Percentiles rank a stretch among this genome's conserved stretches.
These are phyloP conservation scores for Cydia pomonella DNA, from an alignment of 1,140 invertebrate genomes.

Conservation along the genomic window DNA sequence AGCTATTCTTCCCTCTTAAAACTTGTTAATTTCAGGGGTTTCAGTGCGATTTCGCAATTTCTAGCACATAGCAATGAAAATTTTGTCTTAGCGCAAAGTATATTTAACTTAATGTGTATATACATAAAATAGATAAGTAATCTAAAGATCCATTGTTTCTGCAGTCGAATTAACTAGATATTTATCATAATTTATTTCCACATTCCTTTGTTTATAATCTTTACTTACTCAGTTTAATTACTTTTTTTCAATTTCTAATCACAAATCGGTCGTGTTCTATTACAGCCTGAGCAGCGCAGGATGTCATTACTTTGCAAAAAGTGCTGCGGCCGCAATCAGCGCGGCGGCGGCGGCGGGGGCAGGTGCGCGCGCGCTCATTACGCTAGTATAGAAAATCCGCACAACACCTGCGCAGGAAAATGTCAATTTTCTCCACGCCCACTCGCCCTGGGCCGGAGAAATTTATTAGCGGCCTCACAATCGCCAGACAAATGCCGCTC, in stretches of 20 bases:
- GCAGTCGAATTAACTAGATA: no score
- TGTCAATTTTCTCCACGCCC: constrained; percentile 55
- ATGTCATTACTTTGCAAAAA: constrained; percentile 49
- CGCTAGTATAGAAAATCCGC: constrained; percentile 51
- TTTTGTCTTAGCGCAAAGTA: no score
- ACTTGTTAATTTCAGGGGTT: no score
- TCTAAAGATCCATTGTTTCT: no score
- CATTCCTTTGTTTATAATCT: neutral
- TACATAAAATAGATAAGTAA: no score
- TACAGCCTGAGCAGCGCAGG: constrained; percentile 36
- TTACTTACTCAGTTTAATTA: constrained; percentile 3
- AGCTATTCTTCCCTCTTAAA: no score
- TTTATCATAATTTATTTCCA: no score
- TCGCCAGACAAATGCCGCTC: constrained; percentile 12
- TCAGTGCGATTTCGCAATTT: no score
- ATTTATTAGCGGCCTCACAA: constrained; percentile 4
- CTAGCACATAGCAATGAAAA: no score
- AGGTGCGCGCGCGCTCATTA: constrained; percentile 51
- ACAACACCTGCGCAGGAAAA: constrained; percentile 58
- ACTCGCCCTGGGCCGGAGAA: constrained; percentile 12
- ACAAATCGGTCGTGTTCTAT: constrained; percentile 6
- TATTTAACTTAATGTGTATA: no score
- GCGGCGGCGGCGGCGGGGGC: constrained; percentile 36
- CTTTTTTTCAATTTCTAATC: constrained; percentile 13
- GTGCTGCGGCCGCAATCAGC: constrained; percentile 39